Percentiles rank a stretch among this genome's conserved stretches.
Evolutionary conservation across 1,140 invertebrate species (phyloP).

Genomic region (Vanessa atalanta): DNA sequence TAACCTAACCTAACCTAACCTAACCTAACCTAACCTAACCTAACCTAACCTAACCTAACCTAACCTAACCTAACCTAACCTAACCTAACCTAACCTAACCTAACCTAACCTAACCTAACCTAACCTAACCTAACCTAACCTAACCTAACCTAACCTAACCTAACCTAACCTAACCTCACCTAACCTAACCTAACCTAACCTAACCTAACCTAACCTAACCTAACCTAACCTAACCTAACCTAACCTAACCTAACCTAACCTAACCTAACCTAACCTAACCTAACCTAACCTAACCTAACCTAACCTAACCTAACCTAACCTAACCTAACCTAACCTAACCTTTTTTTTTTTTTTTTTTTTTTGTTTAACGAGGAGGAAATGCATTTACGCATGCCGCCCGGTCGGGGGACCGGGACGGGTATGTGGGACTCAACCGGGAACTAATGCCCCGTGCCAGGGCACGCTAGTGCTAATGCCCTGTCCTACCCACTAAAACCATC

Average conservation of each 20-base stretch:
- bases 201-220: too few species aligned
- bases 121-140: constrained; percentile 26
- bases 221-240: too few species aligned
- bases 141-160: constrained; percentile 29
- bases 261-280: constrained; percentile 32
- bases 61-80: constrained; percentile 26
- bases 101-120: constrained; percentile 26
- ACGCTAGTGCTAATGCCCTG: too few species aligned
- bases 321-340: constrained; percentile 29
- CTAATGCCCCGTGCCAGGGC: too few species aligned
- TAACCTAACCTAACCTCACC: constrained; percentile 26
- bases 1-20: constrained; percentile 27
- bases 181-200: too few species aligned
- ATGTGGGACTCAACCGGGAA: constrained; percentile 41
- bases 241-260: too few species aligned
- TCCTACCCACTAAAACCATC: too few species aligned
- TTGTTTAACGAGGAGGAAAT: too few species aligned
- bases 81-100: constrained; percentile 22
- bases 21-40: constrained; percentile 26
- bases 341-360: constrained; percentile 3
- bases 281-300: constrained; percentile 32
- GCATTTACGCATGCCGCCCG: too few species aligned
- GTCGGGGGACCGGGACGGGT: too few species aligned
- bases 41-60: constrained; percentile 25
- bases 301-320: constrained; percentile 33